Conservation (phyloP, 2,888 invertebrate genomes). For the Hydrotaea cyrtoneurina region DNA sequence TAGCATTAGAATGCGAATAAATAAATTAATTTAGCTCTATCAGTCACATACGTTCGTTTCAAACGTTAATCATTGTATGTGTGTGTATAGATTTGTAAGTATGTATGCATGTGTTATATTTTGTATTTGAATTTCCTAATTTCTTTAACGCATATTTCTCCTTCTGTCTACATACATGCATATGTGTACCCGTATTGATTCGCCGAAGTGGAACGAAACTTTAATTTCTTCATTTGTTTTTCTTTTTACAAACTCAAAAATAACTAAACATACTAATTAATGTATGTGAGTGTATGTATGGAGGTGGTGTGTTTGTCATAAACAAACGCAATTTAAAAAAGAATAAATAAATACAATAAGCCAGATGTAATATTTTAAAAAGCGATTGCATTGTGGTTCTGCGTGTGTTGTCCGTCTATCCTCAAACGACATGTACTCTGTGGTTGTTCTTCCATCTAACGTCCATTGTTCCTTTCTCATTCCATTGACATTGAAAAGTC, state of each 20-base stretch:
- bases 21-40: conserved; percentile 51
- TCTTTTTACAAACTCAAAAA: conserved; percentile 22
- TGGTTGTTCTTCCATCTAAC: neutral
- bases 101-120: conserved; percentile 10
- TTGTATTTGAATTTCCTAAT: conserved; percentile 19
- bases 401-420: neutral
- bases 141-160: conserved; percentile 3
- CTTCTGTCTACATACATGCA: conserved; percentile 20
- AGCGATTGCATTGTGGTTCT: neutral
- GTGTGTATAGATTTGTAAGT: conserved; percentile 21
- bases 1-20: conserved; percentile 47
- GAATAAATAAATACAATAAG: neutral
- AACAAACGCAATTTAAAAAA: conserved; percentile 19
- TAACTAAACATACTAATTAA: neutral
- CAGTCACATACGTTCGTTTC: conserved; percentile 58
- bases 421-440: neutral
- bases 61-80: conserved; percentile 50
- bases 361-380: conserved; percentile 7
- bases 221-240: neutral
- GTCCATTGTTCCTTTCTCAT: neutral
- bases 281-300: no score
- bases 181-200: conserved; percentile 53
- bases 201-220: conserved; percentile 11
- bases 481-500: conserved; percentile 10
- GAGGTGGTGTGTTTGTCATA: neutral